A percentile compares a stretch with the other conserved stretches of the same genome.
Conservation (phyloP, 2,888 invertebrate species). For the Drosophila anceps region DNA sequence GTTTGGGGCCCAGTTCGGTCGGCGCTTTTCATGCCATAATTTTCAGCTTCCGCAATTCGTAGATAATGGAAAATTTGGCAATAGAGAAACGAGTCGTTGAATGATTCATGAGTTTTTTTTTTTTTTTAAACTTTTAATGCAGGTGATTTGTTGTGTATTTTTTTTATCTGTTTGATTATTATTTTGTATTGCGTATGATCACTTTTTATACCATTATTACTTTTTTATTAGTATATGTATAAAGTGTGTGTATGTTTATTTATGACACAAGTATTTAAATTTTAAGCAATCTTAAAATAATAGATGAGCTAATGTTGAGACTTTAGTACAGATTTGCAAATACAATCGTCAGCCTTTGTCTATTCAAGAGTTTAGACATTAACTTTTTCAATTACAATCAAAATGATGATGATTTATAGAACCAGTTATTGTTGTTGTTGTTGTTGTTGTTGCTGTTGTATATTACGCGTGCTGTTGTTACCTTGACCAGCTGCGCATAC, state of each 20-base stretch:
- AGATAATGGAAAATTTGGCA: constrained; percentile 62
- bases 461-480: constrained; percentile 36
- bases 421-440: constrained; percentile 38
- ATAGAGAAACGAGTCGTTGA: constrained; percentile 27
- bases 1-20: constrained; percentile 23
- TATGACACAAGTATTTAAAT: background rate
- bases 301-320: constrained; percentile 37
- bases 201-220: constrained; percentile 2
- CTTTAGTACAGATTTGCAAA: constrained; percentile 7
- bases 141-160: constrained; percentile 45
- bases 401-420: constrained; percentile 62
- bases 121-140: constrained; percentile 48
- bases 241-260: background rate
- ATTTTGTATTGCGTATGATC: constrained; percentile 1
- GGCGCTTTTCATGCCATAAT: constrained; percentile 66
- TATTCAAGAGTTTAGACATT: constrained; percentile 26
- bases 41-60: constrained; percentile 70
- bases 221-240: constrained; percentile 9
- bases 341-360: constrained; percentile 4
- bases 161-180: constrained; percentile 8
- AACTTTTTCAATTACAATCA: constrained; percentile 35
- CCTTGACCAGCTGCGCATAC: constrained; percentile 58
- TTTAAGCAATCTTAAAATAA: constrained; percentile 12
- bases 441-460: constrained; percentile 7
- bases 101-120: constrained; percentile 55